These are phyloP conservation scores for Anniella stebbinsi DNA, from an alignment of 2,797 vertebrate species.

Conservation along the genomic window DNA sequence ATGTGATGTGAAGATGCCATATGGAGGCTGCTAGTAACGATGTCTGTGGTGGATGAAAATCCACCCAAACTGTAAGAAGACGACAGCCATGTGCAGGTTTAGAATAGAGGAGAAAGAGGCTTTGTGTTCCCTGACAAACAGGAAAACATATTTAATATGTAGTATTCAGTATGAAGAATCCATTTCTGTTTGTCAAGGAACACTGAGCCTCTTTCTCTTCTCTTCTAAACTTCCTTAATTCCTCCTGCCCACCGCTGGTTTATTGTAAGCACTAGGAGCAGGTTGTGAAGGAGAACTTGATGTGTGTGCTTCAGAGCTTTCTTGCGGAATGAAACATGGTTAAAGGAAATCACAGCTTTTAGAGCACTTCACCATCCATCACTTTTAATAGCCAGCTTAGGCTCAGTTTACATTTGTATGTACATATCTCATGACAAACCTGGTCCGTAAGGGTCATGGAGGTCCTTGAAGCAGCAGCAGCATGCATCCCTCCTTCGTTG, in stretches of 20 bases:
- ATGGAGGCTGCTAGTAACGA: not conserved
- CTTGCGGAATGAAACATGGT: not conserved
- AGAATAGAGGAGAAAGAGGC: too few relatives aligned
- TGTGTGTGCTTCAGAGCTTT: not conserved
- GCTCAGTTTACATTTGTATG: not conserved
- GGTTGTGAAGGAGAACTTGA: not conserved
- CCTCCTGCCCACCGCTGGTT: not conserved
- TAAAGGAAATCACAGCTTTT: not conserved
- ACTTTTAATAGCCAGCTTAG: not conserved
- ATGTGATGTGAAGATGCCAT: not conserved
- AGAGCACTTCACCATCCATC: not conserved
- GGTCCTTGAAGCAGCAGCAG: not conserved
- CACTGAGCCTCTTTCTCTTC: not conserved
- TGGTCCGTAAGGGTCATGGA: too few relatives aligned
- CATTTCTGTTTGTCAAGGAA: not conserved
- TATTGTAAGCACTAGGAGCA: not conserved
- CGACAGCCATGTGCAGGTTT: too few relatives aligned
- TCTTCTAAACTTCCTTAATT: not conserved
- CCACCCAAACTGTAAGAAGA: not conserved
- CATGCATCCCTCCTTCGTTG: not conserved
- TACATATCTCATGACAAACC: not conserved
- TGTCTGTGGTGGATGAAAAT: not conserved
- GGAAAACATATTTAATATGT: not conserved
- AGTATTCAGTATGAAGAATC: not conserved
- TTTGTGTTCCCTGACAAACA: not conserved